Base-by-base conservation (phyloP, 2,113 vertebrate species). In the Silurus asotus region DNA sequence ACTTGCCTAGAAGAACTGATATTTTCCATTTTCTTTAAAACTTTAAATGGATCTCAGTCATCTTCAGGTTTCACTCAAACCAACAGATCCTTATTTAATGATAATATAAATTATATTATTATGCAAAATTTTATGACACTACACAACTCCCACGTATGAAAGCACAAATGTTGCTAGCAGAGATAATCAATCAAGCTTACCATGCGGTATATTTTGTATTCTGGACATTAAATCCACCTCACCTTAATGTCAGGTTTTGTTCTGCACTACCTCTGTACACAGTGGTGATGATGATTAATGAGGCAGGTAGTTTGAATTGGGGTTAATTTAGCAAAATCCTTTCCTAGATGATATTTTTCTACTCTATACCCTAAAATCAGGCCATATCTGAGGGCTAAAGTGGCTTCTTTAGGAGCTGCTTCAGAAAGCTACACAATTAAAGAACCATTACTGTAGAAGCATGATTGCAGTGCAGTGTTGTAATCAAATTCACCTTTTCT, bases 401-500 rank as follows among this genome's bases (percentile, higher is more conserved):
- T 59, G 0, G 0, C 25, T 45, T 59, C n/a, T 78, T 56, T 55
- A 51, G 74, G 11, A 55, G n/a, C 80, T 51, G 79, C 59, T 49
- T 65, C 14, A 49, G 61, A 69, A 67, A 55, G 48, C 14, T 82
- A 37, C 64, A 69, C 62, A 82, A 67, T 55, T 67, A 56, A 70
- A 83, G 51, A 83, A 69, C 9, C 81, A 56, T 83, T 56, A 56
- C 81, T 83, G 64, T 37, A 13, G 25, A 37, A 56, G 49, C 64
- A 83, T 56, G 64, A 83, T 70, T 83, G 64, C 81, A 19, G 64
- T 83, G 64, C 53, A 56, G 81, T 37, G 25, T 69, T 15, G 19
- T 70, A 70, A 83, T 83, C 81, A 70, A 83, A 83, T 82, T 82
- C 49, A 69, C 62, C n/a, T 82, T 82, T 82, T 82, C 48, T 67